Evolutionary conservation across 2,797 vertebrate genomes (phyloP).

Genomic region (Falco rusticolus): DNA sequence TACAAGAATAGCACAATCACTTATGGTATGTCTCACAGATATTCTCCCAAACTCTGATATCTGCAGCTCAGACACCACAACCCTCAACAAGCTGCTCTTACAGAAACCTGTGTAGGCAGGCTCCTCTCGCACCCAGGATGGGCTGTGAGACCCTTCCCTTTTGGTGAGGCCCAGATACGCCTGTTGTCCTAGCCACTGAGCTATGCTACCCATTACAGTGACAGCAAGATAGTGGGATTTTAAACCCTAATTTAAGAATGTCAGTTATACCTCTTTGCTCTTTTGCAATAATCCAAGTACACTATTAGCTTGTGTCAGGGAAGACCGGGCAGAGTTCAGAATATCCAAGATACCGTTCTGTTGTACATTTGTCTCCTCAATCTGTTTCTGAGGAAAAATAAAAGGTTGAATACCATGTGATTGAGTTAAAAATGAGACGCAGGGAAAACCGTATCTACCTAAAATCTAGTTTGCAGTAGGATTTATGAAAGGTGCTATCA

Average conservation of each 20-base stretch:
- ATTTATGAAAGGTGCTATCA: background rate
- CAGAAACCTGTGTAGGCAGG: background rate
- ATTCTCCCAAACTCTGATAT: background rate
- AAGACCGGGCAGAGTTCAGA: conserved; percentile 79
- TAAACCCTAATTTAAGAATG: background rate
- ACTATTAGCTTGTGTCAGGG: conserved; percentile 81
- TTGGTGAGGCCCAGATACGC: background rate
- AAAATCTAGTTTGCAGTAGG: background rate
- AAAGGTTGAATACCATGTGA: background rate
- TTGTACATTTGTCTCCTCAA: conserved; percentile 79
- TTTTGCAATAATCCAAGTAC: conserved; percentile 77
- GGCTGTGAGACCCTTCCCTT: background rate
- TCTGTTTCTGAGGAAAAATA: conserved; percentile 78
- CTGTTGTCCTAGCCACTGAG: background rate
- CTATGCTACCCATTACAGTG: background rate
- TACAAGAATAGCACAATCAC: background rate
- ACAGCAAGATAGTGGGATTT: background rate
- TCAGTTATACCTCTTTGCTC: conserved; percentile 85
- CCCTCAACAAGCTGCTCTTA: background rate
- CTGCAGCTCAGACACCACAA: background rate
- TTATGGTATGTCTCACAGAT: background rate
- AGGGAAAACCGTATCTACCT: background rate
- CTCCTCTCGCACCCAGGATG: background rate
- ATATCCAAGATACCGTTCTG: conserved; percentile 75
- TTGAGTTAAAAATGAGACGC: background rate